These are phyloP conservation scores for Nesometra sesokonis DNA, from an alignment of 35 echinoderm and acorn worm genomes.

Conservation along the genomic window DNA sequence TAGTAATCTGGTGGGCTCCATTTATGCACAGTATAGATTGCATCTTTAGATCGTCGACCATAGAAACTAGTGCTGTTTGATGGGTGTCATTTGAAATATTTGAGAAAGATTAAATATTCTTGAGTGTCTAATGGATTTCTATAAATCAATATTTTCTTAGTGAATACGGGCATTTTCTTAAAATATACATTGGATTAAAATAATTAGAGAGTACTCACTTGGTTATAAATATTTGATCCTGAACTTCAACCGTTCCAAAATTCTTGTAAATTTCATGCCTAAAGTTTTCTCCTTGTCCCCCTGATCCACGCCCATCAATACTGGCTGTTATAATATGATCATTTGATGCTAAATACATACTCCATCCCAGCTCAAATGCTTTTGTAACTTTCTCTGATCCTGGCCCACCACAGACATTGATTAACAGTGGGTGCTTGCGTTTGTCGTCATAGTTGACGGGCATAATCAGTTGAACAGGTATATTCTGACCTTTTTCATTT, in stretches of 20 bases:
- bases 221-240: conserved; percentile 50
- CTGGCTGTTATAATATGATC: conserved; percentile 49
- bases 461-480: conserved; percentile 27
- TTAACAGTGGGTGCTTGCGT: conserved; percentile 60
- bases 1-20: no score
- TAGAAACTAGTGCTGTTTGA: no score
- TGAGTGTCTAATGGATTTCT: no score
- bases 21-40: no score
- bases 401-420: conserved; percentile 65
- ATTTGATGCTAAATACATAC: conserved; percentile 57
- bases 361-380: conserved; percentile 66
- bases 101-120: no score
- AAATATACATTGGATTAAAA: no score
- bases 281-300: conserved; percentile 44
- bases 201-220: conserved; percentile 34
- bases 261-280: conserved; percentile 42
- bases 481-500: not conserved
- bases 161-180: no score
- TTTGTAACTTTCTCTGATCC: conserved; percentile 50
- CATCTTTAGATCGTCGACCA: no score
- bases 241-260: conserved; percentile 57
- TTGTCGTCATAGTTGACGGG: conserved; percentile 17
- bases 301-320: conserved; percentile 75
- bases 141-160: no score
- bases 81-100: no score